phyloP scores from a whole-genome alignment of 2,113 vertebrate genomes.

The Albula glossodonta region DNA sequence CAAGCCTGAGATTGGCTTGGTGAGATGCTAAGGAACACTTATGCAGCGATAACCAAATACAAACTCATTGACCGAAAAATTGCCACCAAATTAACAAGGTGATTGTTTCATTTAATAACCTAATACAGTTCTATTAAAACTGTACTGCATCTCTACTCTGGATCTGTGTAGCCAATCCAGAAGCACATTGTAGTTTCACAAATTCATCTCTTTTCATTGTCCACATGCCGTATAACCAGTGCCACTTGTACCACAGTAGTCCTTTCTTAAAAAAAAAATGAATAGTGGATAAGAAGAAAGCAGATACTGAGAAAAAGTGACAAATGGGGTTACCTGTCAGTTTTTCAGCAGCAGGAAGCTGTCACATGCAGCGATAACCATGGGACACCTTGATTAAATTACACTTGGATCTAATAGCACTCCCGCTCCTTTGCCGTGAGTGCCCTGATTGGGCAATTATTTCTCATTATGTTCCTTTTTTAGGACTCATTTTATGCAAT shows the following conservation, averaged over 20 bases:
- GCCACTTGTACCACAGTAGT: not conserved
- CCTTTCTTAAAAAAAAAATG: not conserved
- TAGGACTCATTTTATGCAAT: constrained; percentile 49
- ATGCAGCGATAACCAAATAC: too few species aligned
- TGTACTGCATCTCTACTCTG: too few species aligned
- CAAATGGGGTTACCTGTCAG: constrained; percentile 57
- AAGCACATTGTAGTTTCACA: not conserved
- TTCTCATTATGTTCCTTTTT: constrained; percentile 37
- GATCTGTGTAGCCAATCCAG: too few species aligned
- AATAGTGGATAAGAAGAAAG: not conserved
- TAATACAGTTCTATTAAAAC: too few species aligned
- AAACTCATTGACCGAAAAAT: not conserved
- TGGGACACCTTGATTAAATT: constrained; percentile 56
- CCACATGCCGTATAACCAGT: not conserved
- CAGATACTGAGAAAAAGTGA: not conserved
- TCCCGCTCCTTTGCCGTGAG: constrained; percentile 47
- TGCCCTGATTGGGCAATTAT: constrained; percentile 63
- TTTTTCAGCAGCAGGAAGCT: constrained; percentile 58
- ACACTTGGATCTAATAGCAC: constrained; percentile 63
- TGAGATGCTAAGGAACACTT: too few species aligned
- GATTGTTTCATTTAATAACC: too few species aligned
- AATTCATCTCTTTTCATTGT: not conserved
- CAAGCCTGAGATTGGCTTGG: too few species aligned
- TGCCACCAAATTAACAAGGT: not conserved
- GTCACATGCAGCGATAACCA: constrained; percentile 65